Evolutionary conservation across 1,140 invertebrate genomes (phyloP), one percentile per base, ranked within the genome.

Genomic region (Plectrocnemia conspersa): DNA sequence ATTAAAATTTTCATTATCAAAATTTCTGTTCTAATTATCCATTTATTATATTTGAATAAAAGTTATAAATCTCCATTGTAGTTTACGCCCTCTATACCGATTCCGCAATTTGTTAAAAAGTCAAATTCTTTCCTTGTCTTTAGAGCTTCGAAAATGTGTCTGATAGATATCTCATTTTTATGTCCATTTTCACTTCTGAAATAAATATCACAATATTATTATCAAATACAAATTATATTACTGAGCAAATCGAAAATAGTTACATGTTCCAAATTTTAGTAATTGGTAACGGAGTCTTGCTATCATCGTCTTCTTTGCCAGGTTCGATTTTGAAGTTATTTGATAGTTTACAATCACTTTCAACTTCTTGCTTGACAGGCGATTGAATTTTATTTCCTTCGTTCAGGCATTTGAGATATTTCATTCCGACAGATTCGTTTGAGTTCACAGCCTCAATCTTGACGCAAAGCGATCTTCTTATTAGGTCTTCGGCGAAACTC

Each of bases 401-500:
- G n/a, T n/a, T n/a, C n/a, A n/a, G n/a, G n/a, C n/a, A n/a, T n/a
- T n/a, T n/a, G n/a, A n/a, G n/a, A n/a, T n/a, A n/a, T n/a, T n/a
- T n/a, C n/a, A n/a, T n/a, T n/a, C n/a, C n/a, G n/a, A n/a, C n/a
- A n/a, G n/a, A n/a, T n/a, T n/a, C n/a, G n/a, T 18, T 44, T 3
- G 47, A 56, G 22, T 56, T 48, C 18, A 33, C 54, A 0, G 45
- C 56, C 5, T 40, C 48, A n/a, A 65, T 56, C 9, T 64, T 64
- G 18, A 58, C 58, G 4, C 70, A 68, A 1, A 70, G 61, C 1
- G 68, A 64, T 11, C 59, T 56, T 3, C 73, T 62, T 15, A 72
- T 13, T 36, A 74, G 36, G 44, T 75, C 71, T 44, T 72, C 70
- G 0, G 67, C 67, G 27, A 73, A 68, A 35, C 64, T 66, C 6